A percentile compares a stretch with the other conserved stretches of the same genome.
These are phyloP conservation scores for Pangasius krempfi DNA, from an alignment of 2,797 vertebrate genomes.

Conservation along the genomic window DNA sequence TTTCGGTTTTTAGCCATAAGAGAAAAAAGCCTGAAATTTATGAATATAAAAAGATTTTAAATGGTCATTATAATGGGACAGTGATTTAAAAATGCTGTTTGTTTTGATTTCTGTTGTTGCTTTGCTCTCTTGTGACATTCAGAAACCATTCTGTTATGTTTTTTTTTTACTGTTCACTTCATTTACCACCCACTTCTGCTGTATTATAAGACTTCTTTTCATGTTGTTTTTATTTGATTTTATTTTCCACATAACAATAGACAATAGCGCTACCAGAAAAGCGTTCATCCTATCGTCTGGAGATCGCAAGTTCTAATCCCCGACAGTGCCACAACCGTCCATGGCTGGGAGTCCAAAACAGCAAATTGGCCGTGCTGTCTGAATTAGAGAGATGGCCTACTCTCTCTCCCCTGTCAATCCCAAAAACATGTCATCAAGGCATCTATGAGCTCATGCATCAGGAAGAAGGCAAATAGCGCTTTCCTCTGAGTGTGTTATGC, in stretches of 20 bases:
- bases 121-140: not conserved
- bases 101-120: too few relatives aligned
- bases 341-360: not conserved
- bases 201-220: not conserved
- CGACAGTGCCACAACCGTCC: not conserved
- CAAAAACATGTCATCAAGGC: not conserved
- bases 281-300: not conserved
- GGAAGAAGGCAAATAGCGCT: not conserved
- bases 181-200: not conserved
- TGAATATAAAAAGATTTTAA: not conserved
- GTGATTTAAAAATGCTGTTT: not conserved
- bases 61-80: not conserved
- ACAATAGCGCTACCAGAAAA: not conserved
- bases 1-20: not conserved
- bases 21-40: not conserved
- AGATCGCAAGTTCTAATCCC: not conserved
- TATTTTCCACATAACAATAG: not conserved
- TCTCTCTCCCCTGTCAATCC: not conserved
- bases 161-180: not conserved
- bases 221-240: not conserved
- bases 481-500: not conserved
- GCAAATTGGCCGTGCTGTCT: not conserved
- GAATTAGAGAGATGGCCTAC: not conserved
- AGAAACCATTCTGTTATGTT: not conserved
- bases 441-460: not conserved